These are phyloP conservation scores for Pyrocephalus nanus DNA, from an alignment of 2,797 vertebrate genomes.

Conservation along the genomic window DNA sequence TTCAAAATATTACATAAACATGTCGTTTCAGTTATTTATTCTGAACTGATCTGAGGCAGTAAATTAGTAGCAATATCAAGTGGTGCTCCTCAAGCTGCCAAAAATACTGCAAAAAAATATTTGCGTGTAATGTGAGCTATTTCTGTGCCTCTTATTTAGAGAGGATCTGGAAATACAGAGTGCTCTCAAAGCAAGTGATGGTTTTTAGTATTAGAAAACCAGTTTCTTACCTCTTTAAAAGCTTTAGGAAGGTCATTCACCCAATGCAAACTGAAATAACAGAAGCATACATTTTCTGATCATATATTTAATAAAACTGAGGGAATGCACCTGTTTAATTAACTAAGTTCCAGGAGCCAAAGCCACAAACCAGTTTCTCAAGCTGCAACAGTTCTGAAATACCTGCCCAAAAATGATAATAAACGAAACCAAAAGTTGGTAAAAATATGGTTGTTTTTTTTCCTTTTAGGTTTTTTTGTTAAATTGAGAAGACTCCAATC, in stretches of 20 bases:
- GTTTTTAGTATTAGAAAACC: neutral
- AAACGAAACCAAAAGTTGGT: neutral
- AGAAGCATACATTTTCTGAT: neutral
- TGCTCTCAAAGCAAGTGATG: neutral
- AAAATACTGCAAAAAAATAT: neutral
- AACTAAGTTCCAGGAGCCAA: neutral
- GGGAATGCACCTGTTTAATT: neutral
- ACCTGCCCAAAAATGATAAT: neutral
- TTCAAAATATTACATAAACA: neutral
- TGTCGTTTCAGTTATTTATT: neutral
- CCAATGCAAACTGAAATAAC: constrained; percentile 90
- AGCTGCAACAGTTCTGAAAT: neutral
- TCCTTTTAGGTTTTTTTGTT: neutral
- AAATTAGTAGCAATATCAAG: neutral
- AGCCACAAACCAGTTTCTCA: neutral
- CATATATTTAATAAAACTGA: neutral
- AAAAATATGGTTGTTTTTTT: accelerated
- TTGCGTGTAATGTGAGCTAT: neutral
- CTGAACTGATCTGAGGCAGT: neutral
- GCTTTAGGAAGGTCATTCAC: constrained; percentile 93
- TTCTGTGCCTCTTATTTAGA: neutral
- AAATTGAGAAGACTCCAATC: neutral
- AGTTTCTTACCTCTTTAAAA: constrained; percentile 85
- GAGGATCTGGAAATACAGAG: constrained; percentile 67
- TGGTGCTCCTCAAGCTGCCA: neutral